Evolutionary conservation across 2,888 invertebrate genomes (phyloP).

Genomic region (Minunthozetes semirufus): DNA sequence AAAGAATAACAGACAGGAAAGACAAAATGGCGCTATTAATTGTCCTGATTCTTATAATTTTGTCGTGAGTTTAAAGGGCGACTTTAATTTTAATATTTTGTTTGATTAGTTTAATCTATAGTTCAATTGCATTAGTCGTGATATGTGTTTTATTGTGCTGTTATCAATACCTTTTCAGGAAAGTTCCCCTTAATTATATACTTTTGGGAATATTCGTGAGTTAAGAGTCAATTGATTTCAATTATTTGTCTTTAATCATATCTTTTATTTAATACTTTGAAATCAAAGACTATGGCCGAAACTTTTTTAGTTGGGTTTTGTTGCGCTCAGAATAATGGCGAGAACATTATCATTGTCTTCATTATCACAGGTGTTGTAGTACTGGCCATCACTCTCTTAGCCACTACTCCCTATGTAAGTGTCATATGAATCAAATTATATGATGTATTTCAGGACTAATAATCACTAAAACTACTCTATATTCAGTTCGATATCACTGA

Average conservation of each 20-base stretch:
- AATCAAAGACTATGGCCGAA: background rate
- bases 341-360: background rate
- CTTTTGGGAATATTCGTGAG: background rate
- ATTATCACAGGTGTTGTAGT: background rate
- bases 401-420: background rate
- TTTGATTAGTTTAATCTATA: background rate
- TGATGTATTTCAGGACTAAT: too few relatives aligned
- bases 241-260: background rate
- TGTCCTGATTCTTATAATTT: too few relatives aligned
- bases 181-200: background rate
- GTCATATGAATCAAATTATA: background rate
- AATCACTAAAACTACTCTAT: background rate
- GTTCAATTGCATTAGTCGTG: too few relatives aligned
- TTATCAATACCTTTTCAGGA: background rate
- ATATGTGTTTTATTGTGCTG: background rate
- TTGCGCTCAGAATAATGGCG: background rate
- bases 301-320: background rate
- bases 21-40: too few relatives aligned
- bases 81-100: background rate
- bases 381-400: background rate
- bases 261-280: background rate
- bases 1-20: too few relatives aligned
- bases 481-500: background rate
- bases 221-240: too few relatives aligned
- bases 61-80: too few relatives aligned